Evolutionary conservation across 2,113 vertebrate species (phyloP).

Genomic region (Leucosticte australis): DNA sequence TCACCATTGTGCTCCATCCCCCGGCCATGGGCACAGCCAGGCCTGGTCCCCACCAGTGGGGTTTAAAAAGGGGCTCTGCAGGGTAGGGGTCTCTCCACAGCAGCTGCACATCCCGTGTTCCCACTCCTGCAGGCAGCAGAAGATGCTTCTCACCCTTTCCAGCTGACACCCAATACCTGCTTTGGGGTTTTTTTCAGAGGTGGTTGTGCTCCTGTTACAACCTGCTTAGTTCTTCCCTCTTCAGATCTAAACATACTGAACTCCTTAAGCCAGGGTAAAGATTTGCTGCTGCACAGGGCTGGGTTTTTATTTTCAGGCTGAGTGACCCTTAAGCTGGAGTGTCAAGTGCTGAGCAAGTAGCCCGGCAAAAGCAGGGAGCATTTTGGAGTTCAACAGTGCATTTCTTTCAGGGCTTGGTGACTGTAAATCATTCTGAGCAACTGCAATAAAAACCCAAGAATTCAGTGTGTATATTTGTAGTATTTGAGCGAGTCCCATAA

Average conservation of each 20-base stretch:
- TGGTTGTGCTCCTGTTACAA: background rate
- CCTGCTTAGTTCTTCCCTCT: background rate
- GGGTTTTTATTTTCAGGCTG: background rate
- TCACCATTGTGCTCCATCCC: background rate
- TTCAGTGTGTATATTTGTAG: background rate
- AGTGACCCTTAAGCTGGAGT: background rate
- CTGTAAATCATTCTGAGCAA: background rate
- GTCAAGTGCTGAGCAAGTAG: background rate
- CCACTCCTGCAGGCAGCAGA: rapidly evolving
- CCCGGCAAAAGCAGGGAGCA: rapidly evolving
- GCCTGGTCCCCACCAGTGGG: rapidly evolving
- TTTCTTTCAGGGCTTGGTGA: background rate
- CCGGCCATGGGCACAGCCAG: background rate
- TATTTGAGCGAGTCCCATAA: background rate
- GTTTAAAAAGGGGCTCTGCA: background rate
- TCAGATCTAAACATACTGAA: background rate
- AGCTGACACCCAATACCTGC: background rate
- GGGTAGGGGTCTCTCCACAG: background rate
- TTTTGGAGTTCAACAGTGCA: background rate
- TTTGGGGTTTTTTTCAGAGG: background rate
- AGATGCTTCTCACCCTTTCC: background rate
- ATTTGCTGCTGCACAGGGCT: background rate
- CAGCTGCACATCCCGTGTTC: background rate
- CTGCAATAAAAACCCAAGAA: background rate
- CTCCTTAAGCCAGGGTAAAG: background rate